Evolutionary conservation across 2,797 vertebrate genomes (phyloP).

Genomic region (Melanotaenia parkinsoni): DNA sequence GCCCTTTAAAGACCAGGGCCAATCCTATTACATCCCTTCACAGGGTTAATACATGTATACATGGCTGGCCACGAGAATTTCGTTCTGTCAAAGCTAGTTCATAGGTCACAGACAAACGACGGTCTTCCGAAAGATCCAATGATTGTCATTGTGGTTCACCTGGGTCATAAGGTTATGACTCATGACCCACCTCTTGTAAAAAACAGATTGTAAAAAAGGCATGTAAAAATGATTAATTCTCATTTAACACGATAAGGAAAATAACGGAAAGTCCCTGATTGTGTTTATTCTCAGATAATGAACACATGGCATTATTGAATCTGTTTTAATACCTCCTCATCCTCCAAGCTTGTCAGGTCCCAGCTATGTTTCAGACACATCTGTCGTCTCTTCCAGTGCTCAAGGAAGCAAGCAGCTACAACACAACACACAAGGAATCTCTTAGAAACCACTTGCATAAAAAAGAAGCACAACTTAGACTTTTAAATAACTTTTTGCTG

Average conservation of each 20-base stretch:
- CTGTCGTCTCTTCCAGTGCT: constrained; percentile 97
- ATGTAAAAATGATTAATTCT: not conserved
- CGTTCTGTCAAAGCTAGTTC: constrained; percentile 8
- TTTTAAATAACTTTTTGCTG: not conserved
- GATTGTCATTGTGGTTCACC: constrained; percentile 21
- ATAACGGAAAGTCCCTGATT: not conserved
- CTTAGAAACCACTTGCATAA: not conserved
- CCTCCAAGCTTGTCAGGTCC: constrained; percentile 95
- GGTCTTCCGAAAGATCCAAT: constrained; percentile 34
- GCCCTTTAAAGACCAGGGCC: constrained; percentile 55
- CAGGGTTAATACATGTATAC: constrained; percentile 23
- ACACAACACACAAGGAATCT: constrained; percentile 36
- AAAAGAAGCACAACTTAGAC: fast-evolving
- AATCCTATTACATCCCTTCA: constrained; percentile 64
- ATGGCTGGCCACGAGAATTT: constrained; percentile 15
- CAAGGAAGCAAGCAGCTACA: constrained; percentile 94
- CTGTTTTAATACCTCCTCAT: constrained; percentile 88
- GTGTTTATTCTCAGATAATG: not conserved
- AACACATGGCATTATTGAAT: not conserved
- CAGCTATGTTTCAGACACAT: constrained; percentile 94
- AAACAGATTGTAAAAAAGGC: not conserved
- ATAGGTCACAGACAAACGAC: constrained; percentile 16
- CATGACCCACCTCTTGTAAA: constrained; percentile 1
- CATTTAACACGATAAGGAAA: not conserved
- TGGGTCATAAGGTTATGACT: constrained; percentile 21